Conservation (phyloP, 2,888 invertebrate species). For the Drosophila bunnanda region DNA sequence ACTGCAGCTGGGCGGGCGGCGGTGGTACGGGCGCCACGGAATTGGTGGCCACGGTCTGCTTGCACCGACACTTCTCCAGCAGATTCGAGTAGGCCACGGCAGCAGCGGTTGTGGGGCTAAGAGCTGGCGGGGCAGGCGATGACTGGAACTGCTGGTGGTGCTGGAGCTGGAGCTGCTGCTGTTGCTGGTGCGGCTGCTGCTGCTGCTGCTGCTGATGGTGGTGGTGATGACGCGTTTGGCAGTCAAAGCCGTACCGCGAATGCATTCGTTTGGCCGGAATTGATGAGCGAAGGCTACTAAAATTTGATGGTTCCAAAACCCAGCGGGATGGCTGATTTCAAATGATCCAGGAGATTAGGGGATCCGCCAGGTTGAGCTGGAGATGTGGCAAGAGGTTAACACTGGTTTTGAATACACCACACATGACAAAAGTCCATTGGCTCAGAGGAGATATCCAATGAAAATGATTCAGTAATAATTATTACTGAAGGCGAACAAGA, state of each 20-base stretch:
- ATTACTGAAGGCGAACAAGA: too few relatives aligned
- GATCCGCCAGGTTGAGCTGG: neutral
- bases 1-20: slow-evolving; percentile 70
- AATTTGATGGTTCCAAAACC: slow-evolving; percentile 4
- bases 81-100: slow-evolving; percentile 66
- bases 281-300: slow-evolving; percentile 22
- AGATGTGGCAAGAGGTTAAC: neutral
- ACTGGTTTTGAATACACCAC: slow-evolving; percentile 11
- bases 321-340: neutral
- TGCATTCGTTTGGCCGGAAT: slow-evolving; percentile 79
- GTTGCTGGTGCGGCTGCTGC: slow-evolving; percentile 58
- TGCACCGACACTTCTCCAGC: slow-evolving; percentile 82
- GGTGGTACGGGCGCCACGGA: slow-evolving; percentile 57
- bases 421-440: slow-evolving; percentile 4
- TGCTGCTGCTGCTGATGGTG: slow-evolving; percentile 66
- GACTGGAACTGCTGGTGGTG: slow-evolving; percentile 65
- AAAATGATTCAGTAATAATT: neutral
- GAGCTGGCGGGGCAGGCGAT: slow-evolving; percentile 44
- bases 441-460: neutral
- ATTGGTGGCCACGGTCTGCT: slow-evolving; percentile 51
- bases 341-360: neutral
- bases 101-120: slow-evolving; percentile 34
- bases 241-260: slow-evolving; percentile 80
- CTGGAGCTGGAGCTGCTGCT: slow-evolving; percentile 57
- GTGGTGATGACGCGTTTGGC: slow-evolving; percentile 74